Base-by-base conservation (phyloP, 2,888 invertebrate species). In the Frankliniella intonsa region DNA sequence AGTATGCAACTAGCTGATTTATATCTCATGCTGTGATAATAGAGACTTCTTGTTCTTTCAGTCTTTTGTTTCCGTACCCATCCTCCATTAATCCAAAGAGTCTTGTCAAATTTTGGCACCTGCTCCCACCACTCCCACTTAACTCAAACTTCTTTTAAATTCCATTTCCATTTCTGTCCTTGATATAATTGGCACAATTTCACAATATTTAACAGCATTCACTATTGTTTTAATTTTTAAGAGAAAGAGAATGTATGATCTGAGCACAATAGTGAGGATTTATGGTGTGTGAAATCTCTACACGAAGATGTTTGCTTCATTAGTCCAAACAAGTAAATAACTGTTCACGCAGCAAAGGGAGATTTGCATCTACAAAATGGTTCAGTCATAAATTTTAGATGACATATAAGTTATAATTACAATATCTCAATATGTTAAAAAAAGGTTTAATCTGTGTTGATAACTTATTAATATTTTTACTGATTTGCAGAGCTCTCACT, bases 211-310 rank as follows among this genome's bases (percentile, higher is more conserved):
- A 19, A 55, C 19, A 38, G 55, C 55, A 14, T 19, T 19, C 55
- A 12, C 19, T 55, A 55, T 55, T 55, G 14, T 55, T 9, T 12
- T 55, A 62, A 62, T 62, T n/a, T 62, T 62, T 7, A 62, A 55
- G 3, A 19, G 2, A 55, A 17, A 62, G 62, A 7, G 19, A 17
- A 14, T 17, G 10, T 55, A 55, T n/a, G n/a, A 55, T 55, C 14
- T 11, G 55, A 55, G 17, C 38, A 25, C 69, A 76, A 76, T 76
- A 76, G 69, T 76, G 69, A 76, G 69, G 69, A 76, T 25, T 12
- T 10, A 25, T 76, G 69, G 69, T 76, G 7, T 76, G 69, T 12
- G 25, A 9, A 25, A 25, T 12, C 69, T 12, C 25, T 38, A 38
- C 3, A 38, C 38, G 38, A 38, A 38, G 38, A 38, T 38, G 5